Conservation (phyloP, 2,113 vertebrate genomes). For the Craseonycteris thonglongyai region DNA sequence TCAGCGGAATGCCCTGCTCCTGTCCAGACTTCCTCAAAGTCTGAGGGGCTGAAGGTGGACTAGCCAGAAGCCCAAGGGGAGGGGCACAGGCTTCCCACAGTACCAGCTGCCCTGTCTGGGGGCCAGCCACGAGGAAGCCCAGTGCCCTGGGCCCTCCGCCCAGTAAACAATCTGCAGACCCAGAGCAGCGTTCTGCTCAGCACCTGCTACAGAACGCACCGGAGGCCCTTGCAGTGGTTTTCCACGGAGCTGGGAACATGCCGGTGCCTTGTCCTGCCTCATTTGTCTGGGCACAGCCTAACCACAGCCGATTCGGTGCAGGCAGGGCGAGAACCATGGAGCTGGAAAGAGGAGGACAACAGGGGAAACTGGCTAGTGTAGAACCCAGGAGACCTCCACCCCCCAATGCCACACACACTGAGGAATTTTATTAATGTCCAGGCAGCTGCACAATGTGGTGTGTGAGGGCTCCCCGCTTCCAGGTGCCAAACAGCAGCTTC, state of each 20-base stretch:
- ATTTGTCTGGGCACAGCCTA: neutral
- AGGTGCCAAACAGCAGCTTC: too few relatives aligned
- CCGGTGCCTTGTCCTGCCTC: accelerated
- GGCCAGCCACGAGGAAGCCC: neutral
- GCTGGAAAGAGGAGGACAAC: neutral
- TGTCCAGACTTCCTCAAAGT: neutral
- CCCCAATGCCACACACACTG: too few relatives aligned
- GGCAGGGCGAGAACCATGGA: neutral
- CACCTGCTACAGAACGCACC: accelerated
- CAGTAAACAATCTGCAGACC: neutral
- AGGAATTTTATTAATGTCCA: too few relatives aligned
- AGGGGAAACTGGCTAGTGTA: neutral
- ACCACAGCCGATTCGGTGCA: neutral
- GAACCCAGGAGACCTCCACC: too few relatives aligned
- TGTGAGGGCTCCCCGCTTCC: too few relatives aligned
- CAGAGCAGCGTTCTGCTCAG: neutral
- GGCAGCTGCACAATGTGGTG: too few relatives aligned
- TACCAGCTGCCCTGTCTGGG: neutral
- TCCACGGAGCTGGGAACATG: neutral
- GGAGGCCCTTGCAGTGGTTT: neutral
- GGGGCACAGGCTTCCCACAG: too few relatives aligned
- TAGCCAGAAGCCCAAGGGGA: neutral
- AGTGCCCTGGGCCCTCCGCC: neutral
- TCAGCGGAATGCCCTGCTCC: neutral
- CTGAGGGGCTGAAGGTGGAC: neutral